A percentile compares a stretch with the other conserved stretches of the same genome.
Evolutionary conservation across 2,888 invertebrate species (phyloP).

Genomic region (Torymus texanus): DNA sequence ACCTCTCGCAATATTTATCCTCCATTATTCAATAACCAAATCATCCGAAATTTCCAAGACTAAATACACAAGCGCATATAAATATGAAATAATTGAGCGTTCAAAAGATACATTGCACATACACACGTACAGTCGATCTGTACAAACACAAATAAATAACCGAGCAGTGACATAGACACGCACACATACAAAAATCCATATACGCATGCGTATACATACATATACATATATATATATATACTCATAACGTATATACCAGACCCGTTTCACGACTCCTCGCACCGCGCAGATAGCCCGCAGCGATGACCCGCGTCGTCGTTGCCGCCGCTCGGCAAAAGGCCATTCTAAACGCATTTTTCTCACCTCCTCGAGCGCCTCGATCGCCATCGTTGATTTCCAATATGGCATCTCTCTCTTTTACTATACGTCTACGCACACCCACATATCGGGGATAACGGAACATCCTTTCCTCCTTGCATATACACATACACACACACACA

Average conservation of each 20-base stretch:
- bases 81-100: no score
- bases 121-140: no score
- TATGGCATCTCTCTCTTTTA: neutral
- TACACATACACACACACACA: no score
- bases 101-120: no score
- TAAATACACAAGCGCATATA: no score
- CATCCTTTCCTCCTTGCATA: no score
- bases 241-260: neutral
- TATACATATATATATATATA: neutral
- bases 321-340: constrained; percentile 4
- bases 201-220: neutral
- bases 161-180: neutral
- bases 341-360: constrained; percentile 39
- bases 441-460: no score
- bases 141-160: neutral
- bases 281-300: constrained; percentile 26
- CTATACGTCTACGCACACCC: no score
- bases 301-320: constrained; percentile 32
- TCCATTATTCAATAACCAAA: no score
- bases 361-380: constrained; percentile 17
- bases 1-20: no score
- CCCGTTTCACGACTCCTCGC: constrained; percentile 2
- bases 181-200: neutral
- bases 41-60: no score
- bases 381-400: constrained; percentile 32